Base-by-base conservation (phyloP, 2,113 vertebrate species). In the Perccottus glenii region DNA sequence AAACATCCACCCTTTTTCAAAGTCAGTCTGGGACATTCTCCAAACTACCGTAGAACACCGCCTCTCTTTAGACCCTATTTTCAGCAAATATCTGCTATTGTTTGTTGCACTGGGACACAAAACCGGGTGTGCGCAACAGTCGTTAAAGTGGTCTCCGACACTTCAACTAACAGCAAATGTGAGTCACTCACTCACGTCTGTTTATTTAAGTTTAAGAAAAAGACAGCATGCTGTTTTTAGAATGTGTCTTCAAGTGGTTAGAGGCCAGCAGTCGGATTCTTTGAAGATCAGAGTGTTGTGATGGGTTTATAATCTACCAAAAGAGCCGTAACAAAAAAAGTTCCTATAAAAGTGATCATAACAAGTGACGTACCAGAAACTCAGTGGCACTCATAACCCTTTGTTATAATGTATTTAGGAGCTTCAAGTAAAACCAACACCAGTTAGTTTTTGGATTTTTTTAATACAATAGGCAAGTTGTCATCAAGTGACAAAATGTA, bases 11-110 rank as follows among this genome's bases (percentile, higher is more conserved):
- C 84, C 83, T 77, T 59, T 45, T 81, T 70, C 35, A 73, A 79
- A 77, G 81, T 64, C 16, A 49, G 36, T 77, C 83, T 45, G 67
- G 88, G 65, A 71, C 59, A 38, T 88, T 91, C 90, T 87, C 79
- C 57, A 73, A 78, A 53, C 82, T 60, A 68, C 80, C 63, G 73
- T 55, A 75, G 61, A 72, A 74, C 53, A 70, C 64, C 79, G 81
- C 68, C 33, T 5, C 77, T 68, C 69, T 83, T 84, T 85, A 64
- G 33, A 60, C 58, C 55, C 45, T 38, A 53, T 53, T 87, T 73
- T 75, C 60, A 76, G 57, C 46, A 46, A 63, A 67, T 66, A 60
- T 68, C 81, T 50, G 55, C 64, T 52, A 79, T 79, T 77, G 62
- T 88, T 51, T 72, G 60, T 38, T 36, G 61, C 10, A 36, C 11